Percentiles rank a stretch among this genome's conserved stretches.
Conservation (phyloP, 2,888 invertebrate species). For the Xylocampa areola region DNA sequence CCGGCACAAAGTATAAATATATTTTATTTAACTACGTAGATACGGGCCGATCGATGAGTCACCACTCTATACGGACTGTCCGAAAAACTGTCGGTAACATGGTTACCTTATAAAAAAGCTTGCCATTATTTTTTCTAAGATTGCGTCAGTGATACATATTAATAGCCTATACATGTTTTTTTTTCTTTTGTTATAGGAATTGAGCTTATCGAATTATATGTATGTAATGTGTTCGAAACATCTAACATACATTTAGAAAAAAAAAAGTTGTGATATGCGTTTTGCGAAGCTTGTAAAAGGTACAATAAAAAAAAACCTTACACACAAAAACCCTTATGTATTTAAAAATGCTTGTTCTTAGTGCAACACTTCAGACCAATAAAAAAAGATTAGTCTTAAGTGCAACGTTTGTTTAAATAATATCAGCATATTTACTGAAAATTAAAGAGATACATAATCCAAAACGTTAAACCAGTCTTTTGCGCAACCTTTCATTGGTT, state of each 20-base stretch:
- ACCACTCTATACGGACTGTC: conserved; percentile 35
- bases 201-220: background rate
- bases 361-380: no score
- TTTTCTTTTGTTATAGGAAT: conserved; percentile 8
- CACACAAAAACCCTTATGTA: no score
- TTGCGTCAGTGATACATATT: conserved; percentile 10
- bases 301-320: no score
- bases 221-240: background rate
- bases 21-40: background rate
- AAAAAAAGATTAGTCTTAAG: no score
- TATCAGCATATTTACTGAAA: background rate
- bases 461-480: background rate
- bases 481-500: conserved; percentile 15
- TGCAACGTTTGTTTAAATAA: no score
- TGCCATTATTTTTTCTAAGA: conserved; percentile 33
- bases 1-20: background rate
- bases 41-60: conserved; percentile 19
- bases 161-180: conserved; percentile 9
- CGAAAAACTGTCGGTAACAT: conserved; percentile 23
- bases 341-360: no score
- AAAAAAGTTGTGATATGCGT: no score
- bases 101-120: conserved; percentile 40
- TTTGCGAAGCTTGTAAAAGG: no score
- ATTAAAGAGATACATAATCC: background rate
- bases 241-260: background rate